A percentile compares a stretch with the other conserved stretches of the same genome.
These are phyloP conservation scores for Sebastes minor DNA, from an alignment of 2,797 vertebrate species.

Conservation along the genomic window DNA sequence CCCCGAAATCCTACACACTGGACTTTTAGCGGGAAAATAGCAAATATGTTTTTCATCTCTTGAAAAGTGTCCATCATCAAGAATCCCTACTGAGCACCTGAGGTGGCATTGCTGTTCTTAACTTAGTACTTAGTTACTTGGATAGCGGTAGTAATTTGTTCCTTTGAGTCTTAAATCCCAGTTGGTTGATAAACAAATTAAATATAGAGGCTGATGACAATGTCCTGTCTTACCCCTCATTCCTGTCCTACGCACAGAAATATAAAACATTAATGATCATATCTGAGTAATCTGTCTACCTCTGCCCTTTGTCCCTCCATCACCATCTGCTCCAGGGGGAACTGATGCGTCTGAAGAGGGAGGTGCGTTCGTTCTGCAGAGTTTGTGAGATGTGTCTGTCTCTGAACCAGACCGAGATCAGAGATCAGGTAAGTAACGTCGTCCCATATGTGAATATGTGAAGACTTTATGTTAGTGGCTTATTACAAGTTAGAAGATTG, in stretches of 20 bases:
- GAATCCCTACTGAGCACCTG: not conserved
- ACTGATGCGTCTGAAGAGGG: constrained; percentile 73
- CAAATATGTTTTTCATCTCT: not conserved
- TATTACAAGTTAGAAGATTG: not conserved
- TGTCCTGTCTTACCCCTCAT: not conserved
- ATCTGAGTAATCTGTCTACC: not conserved
- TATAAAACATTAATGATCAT: not conserved
- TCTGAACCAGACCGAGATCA: constrained; percentile 72
- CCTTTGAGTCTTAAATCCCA: not conserved
- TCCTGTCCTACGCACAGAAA: not conserved
- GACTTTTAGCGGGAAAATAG: not conserved
- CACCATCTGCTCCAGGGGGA: constrained; percentile 69
- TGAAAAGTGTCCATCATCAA: not conserved
- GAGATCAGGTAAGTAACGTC: constrained; percentile 78
- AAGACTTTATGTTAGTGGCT: not conserved
- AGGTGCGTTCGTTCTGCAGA: constrained; percentile 76
- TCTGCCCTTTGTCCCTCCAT: not conserved
- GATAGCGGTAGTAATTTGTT: not conserved
- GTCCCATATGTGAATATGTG: not conserved
- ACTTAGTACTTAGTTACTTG: not conserved
- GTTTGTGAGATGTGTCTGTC: constrained; percentile 86
- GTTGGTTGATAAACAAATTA: not conserved
- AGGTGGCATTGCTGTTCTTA: not conserved
- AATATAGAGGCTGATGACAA: not conserved
- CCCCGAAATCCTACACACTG: not conserved